Percentiles rank a stretch among this genome's conserved stretches.
These are phyloP conservation scores for Amblyjoppa proteus DNA, from an alignment of 2,888 invertebrate species.

Conservation along the genomic window DNA sequence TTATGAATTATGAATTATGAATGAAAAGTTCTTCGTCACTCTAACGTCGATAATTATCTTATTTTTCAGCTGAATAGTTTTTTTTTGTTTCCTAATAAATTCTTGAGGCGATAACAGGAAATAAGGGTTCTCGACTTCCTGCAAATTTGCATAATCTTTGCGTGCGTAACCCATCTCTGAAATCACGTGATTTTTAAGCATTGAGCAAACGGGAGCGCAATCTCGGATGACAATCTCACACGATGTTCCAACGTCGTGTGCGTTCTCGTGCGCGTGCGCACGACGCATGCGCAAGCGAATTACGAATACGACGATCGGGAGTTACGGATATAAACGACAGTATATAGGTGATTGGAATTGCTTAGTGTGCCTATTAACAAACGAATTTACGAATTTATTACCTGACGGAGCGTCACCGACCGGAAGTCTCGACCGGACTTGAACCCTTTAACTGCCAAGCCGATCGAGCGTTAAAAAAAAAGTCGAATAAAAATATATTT, in stretches of 20 bases:
- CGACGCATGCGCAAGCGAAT: background rate
- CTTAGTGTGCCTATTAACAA: too few species aligned
- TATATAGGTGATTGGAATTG: too few species aligned
- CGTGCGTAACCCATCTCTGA: slow-evolving; percentile 15
- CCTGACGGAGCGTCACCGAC: too few species aligned
- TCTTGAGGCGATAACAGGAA: background rate
- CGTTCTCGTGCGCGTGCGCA: background rate
- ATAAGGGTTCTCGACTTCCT: slow-evolving; percentile 8
- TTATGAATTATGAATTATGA: too few species aligned
- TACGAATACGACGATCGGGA: background rate
- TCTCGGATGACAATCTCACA: background rate
- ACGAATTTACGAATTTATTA: too few species aligned
- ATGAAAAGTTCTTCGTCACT: too few species aligned
- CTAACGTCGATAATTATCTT: background rate
- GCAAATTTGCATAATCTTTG: slow-evolving; percentile 37
- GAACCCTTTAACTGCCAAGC: too few species aligned
- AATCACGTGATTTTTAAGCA: slow-evolving; percentile 26
- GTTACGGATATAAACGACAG: too few species aligned
- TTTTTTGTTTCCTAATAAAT: background rate
- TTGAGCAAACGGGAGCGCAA: slow-evolving; percentile 26
- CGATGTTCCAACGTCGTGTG: slow-evolving; percentile 13
- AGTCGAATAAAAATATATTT: too few species aligned
- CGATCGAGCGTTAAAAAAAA: too few species aligned
- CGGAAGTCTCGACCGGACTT: too few species aligned
- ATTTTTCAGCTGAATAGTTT: background rate